These are phyloP conservation scores for Crocallis elinguaria DNA, from an alignment of 2,888 invertebrate genomes.

Conservation along the genomic window DNA sequence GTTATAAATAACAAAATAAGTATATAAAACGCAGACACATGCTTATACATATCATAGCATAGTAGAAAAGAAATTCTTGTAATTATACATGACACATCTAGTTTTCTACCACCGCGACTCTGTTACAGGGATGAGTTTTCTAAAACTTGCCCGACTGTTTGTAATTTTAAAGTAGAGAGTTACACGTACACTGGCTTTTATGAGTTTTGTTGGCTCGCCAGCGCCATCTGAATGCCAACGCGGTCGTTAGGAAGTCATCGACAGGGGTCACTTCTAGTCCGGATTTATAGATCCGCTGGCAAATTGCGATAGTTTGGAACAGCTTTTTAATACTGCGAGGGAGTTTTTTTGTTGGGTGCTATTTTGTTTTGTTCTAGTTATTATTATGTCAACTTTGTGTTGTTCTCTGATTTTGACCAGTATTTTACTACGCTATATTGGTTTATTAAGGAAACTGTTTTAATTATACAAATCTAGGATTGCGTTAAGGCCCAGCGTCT, in stretches of 20 bases:
- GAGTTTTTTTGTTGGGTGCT: constrained; percentile 3
- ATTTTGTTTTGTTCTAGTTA: neutral
- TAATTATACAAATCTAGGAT: constrained; percentile 18
- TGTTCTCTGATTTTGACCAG: too few relatives aligned
- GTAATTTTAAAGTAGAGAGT: constrained; percentile 80
- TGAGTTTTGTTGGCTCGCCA: constrained; percentile 68
- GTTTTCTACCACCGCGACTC: constrained; percentile 22
- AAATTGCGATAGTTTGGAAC: constrained; percentile 31
- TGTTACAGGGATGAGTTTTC: constrained; percentile 69
- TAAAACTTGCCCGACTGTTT: constrained; percentile 80
- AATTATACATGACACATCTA: constrained; percentile 49
- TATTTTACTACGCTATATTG: too few relatives aligned
- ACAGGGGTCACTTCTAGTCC: constrained; percentile 28
- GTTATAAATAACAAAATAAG: too few relatives aligned
- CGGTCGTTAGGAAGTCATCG: constrained; percentile 51
- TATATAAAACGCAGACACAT: too few relatives aligned
- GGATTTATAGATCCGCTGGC: constrained; percentile 23
- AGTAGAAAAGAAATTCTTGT: too few relatives aligned
- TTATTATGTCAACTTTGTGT: neutral
- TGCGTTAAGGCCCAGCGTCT: constrained; percentile 7
- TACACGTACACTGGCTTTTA: constrained; percentile 69
- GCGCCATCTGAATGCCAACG: constrained; percentile 45
- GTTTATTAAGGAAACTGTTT: neutral
- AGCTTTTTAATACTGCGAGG: constrained; percentile 13
- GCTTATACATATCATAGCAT: too few relatives aligned